Conservation (phyloP, 2,797 vertebrate genomes). For the Acanthis flammea region DNA sequence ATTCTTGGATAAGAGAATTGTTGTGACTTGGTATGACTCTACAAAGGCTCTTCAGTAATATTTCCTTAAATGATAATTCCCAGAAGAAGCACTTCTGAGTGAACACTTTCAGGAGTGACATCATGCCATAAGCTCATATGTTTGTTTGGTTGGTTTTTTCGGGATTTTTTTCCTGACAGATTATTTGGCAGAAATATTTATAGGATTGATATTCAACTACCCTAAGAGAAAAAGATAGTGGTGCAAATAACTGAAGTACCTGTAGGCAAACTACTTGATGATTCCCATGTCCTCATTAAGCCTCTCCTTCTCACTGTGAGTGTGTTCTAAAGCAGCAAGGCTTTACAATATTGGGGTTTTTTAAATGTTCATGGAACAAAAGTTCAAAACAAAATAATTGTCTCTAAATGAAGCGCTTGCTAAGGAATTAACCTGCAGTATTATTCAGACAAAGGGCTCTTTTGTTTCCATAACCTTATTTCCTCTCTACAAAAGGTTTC, state of each 20-base stretch:
- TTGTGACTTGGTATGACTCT: not conserved
- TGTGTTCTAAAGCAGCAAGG: not conserved
- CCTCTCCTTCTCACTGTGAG: not conserved
- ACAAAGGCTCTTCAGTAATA: not conserved
- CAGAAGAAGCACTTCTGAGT: not conserved
- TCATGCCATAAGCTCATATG: not conserved
- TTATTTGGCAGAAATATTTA: not conserved
- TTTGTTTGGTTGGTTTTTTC: not conserved
- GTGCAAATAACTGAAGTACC: not conserved
- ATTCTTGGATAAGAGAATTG: not conserved
- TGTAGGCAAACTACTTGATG: not conserved
- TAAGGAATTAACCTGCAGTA: not conserved
- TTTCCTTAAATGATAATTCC: not conserved
- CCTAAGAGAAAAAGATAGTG: not conserved
- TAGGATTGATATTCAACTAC: not conserved
- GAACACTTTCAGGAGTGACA: not conserved
- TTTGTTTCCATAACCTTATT: not conserved
- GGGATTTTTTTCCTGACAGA: not conserved
- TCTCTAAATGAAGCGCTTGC: not conserved
- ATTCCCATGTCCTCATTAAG: slow-evolving; percentile 12
- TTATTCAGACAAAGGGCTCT: not conserved
- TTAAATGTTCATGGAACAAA: not conserved
- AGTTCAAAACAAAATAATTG: not conserved
- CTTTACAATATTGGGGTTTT: not conserved
- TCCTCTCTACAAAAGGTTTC: not conserved